Evolutionary conservation across 2,888 invertebrate genomes (phyloP).

Genomic region (Melinopterus prodromus): DNA sequence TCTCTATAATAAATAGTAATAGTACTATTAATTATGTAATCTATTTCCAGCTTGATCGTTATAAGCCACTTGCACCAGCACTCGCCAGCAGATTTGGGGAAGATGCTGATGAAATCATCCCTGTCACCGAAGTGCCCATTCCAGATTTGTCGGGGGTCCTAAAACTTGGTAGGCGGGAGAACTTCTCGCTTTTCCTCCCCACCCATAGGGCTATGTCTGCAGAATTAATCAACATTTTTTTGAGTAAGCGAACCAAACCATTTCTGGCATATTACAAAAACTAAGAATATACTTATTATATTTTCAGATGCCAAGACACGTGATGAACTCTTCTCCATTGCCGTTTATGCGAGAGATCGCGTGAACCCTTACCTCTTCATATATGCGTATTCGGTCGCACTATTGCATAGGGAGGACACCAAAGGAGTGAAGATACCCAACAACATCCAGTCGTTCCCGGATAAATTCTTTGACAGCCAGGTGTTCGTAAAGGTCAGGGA

Average conservation of each 20-base stretch:
- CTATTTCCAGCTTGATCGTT: constrained; percentile 62
- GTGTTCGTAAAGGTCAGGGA: constrained; percentile 77
- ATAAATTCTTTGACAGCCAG: constrained; percentile 81
- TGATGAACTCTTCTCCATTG: constrained; percentile 75
- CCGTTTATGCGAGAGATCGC: constrained; percentile 75
- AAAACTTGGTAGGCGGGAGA: constrained; percentile 66
- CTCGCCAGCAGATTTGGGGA: constrained; percentile 70
- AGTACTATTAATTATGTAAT: constrained; percentile 6
- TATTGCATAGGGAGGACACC: constrained; percentile 78
- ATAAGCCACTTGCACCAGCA: constrained; percentile 65
- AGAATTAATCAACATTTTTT: constrained; percentile 72
- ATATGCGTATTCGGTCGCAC: constrained; percentile 78
- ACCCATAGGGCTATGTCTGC: constrained; percentile 75
- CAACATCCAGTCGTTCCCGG: constrained; percentile 81
- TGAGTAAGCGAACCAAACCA: constrained; percentile 60
- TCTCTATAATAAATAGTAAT: too few relatives aligned
- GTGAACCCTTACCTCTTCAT: constrained; percentile 84
- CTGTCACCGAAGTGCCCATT: constrained; percentile 63
- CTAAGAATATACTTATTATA: background rate
- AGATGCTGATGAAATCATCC: constrained; percentile 64
- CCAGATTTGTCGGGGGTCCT: constrained; percentile 68
- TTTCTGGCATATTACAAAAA: background rate
- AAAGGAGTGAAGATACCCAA: constrained; percentile 75
- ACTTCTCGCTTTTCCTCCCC: constrained; percentile 80
- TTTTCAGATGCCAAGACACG: constrained; percentile 70